Conservation (phyloP, 2,888 invertebrate species). For the Perithous albicinctus region DNA sequence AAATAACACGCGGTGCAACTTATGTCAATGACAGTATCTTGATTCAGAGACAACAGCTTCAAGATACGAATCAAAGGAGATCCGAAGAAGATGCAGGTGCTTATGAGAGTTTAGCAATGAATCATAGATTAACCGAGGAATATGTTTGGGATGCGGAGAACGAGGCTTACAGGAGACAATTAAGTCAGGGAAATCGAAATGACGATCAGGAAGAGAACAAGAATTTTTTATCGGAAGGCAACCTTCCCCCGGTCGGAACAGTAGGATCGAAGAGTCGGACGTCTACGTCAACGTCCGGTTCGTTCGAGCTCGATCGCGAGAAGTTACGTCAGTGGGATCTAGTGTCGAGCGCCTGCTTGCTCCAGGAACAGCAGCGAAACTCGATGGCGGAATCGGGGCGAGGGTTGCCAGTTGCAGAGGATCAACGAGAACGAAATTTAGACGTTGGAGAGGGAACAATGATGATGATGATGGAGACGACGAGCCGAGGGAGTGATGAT, state of each 20-base stretch:
- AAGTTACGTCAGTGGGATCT: constrained; percentile 95
- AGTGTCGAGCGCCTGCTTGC: constrained; percentile 90
- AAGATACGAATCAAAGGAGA: constrained; percentile 83
- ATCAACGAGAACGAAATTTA: constrained; percentile 36
- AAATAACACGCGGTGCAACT: constrained; percentile 90
- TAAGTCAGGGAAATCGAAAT: constrained; percentile 60
- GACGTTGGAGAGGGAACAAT: constrained; percentile 47
- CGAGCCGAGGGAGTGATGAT: constrained; percentile 31
- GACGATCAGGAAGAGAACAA: constrained; percentile 53
- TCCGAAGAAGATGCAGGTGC: constrained; percentile 85
- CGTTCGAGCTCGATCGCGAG: constrained; percentile 91
- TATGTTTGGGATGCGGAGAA: constrained; percentile 84
- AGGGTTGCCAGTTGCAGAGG: constrained; percentile 77
- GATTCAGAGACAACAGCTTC: constrained; percentile 83
- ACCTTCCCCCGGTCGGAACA: constrained; percentile 82
- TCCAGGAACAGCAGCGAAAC: constrained; percentile 84
- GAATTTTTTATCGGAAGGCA: constrained; percentile 86
- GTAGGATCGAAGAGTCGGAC: constrained; percentile 65
- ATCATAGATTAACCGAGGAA: constrained; percentile 79
- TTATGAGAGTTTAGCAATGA: constrained; percentile 87
- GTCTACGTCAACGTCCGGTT: constrained; percentile 75
- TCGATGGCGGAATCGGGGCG: constrained; percentile 86
- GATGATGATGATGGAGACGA: constrained; percentile 46
- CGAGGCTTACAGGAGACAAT: constrained; percentile 80
- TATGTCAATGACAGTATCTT: constrained; percentile 92